Evolutionary conservation across 2,113 vertebrate genomes (phyloP).

Genomic region (Podocnemis expansa): DNA sequence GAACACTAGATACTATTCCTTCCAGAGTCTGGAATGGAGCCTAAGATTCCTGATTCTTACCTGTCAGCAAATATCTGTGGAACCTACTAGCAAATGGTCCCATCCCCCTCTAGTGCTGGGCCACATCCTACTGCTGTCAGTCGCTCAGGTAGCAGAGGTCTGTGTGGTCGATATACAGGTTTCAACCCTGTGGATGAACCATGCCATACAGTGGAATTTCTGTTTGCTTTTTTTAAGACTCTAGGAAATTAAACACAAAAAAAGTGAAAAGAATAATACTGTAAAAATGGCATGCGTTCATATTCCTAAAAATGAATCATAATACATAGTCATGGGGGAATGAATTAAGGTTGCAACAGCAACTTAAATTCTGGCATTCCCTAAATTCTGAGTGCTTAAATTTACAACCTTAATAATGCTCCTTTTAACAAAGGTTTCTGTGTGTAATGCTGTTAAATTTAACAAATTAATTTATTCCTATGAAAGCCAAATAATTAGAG

Average conservation of each 20-base stretch:
- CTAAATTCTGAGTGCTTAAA: background rate
- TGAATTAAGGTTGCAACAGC: background rate
- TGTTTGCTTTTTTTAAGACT: no score
- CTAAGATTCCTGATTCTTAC: no score
- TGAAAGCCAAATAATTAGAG: conserved; percentile 18
- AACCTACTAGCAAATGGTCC: no score
- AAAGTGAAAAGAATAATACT: background rate
- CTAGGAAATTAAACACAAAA: no score
- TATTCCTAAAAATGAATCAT: background rate
- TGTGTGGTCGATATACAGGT: no score
- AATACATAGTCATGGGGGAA: background rate
- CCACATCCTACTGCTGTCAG: no score
- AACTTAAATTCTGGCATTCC: background rate
- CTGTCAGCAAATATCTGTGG: no score
- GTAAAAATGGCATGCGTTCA: background rate
- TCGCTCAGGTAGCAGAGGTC: no score
- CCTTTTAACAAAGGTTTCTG: background rate
- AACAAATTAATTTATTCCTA: background rate
- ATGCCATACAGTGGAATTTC: no score
- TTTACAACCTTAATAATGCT: background rate
- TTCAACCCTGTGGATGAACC: background rate
- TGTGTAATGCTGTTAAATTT: conserved; percentile 1
- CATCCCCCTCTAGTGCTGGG: no score
- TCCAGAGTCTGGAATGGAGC: no score
- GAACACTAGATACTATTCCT: no score